Conservation (phyloP, 2,113 vertebrate genomes). For the Prolemur simus region DNA sequence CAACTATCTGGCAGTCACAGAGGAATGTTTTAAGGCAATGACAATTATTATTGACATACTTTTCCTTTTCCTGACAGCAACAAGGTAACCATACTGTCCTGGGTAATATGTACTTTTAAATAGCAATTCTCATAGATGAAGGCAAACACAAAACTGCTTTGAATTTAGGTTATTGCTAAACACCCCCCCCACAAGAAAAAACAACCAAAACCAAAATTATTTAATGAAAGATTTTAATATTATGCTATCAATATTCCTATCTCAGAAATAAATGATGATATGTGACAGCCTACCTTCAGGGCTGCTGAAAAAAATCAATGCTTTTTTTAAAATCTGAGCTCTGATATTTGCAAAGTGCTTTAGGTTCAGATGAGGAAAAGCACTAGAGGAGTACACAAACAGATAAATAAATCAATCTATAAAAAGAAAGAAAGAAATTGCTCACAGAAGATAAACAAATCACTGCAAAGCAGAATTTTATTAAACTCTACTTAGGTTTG, state of each 20-base stretch:
- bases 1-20: background rate
- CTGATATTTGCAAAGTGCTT: slow-evolving; percentile 75
- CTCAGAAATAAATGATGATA: slow-evolving; percentile 56
- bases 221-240: slow-evolving; percentile 72
- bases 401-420: slow-evolving; percentile 62
- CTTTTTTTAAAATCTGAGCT: slow-evolving; percentile 63
- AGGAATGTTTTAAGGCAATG: background rate
- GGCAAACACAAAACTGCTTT: slow-evolving; percentile 9
- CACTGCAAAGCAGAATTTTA: slow-evolving; percentile 56
- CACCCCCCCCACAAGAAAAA: background rate
- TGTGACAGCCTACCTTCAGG: slow-evolving; percentile 54
- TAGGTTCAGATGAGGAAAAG: slow-evolving; percentile 37
- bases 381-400: slow-evolving; percentile 17
- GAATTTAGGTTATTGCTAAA: slow-evolving; percentile 12
- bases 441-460: slow-evolving; percentile 66
- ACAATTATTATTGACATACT: background rate
- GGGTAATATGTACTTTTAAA: background rate
- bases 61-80: background rate
- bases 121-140: background rate
- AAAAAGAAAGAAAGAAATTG: slow-evolving; percentile 18
- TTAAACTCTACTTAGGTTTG: slow-evolving; percentile 46
- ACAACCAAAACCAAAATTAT: background rate
- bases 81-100: background rate
- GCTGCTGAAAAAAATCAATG: slow-evolving; percentile 57
- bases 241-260: slow-evolving; percentile 51